These are phyloP conservation scores for Apotomis capreana DNA, from an alignment of 2,888 invertebrate species.

Conservation along the genomic window DNA sequence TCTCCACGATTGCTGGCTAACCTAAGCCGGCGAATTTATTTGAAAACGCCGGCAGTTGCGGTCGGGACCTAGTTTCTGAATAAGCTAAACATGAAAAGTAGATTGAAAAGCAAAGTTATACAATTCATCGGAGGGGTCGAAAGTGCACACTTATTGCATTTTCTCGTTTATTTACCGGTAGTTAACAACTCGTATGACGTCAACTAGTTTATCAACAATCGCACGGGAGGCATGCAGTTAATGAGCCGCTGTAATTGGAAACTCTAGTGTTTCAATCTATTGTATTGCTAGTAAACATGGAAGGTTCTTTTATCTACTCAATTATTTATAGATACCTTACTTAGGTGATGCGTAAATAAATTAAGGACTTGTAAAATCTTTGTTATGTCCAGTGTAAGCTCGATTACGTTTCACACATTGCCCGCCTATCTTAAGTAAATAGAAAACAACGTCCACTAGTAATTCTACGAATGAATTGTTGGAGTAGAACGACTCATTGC, in stretches of 20 bases:
- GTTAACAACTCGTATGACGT: constrained; percentile 20
- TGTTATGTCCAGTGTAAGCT: background rate
- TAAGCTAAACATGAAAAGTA: constrained; percentile 37
- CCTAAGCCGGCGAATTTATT: constrained; percentile 39
- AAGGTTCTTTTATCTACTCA: background rate
- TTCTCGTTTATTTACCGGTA: background rate
- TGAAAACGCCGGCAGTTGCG: constrained; percentile 35
- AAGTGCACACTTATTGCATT: background rate
- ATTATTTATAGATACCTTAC: background rate
- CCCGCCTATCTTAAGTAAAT: constrained; percentile 11
- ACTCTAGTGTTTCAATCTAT: constrained; percentile 17
- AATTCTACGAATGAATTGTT: constrained; percentile 55
- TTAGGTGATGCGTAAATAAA: background rate
- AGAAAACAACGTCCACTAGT: constrained; percentile 23
- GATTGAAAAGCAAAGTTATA: constrained; percentile 35
- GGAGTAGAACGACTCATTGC: constrained; percentile 57
- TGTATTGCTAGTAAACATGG: constrained; percentile 15
- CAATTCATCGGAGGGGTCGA: constrained; percentile 6
- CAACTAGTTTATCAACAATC: constrained; percentile 30
- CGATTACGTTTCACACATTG: background rate
- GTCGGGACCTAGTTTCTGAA: constrained; percentile 39
- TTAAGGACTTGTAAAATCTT: background rate
- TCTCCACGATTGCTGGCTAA: constrained; percentile 36
- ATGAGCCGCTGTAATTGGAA: constrained; percentile 24
- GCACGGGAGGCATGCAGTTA: constrained; percentile 13